Conservation (phyloP, 2,113 vertebrate genomes). For the Oryzias woworae region DNA sequence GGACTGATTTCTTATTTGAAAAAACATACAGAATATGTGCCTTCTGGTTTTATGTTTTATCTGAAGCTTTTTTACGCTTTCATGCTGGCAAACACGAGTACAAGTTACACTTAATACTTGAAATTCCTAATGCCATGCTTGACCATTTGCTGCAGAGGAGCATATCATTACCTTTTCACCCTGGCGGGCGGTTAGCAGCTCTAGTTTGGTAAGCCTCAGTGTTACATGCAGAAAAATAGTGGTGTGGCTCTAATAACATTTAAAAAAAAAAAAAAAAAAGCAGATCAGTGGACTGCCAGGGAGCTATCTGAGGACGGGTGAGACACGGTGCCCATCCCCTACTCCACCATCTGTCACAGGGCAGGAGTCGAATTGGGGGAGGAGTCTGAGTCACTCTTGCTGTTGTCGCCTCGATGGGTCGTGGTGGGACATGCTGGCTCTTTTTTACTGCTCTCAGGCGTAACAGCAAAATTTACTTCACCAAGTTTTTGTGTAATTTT, state of each 20-base stretch:
- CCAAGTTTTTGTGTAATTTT: slow-evolving; percentile 4
- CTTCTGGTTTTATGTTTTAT: slow-evolving; percentile 62
- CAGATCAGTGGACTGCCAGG: slow-evolving; percentile 70
- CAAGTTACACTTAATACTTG: slow-evolving; percentile 28
- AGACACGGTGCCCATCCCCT: slow-evolving; percentile 70
- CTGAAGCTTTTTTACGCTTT: slow-evolving; percentile 61
- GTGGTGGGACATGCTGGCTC: slow-evolving; percentile 50
- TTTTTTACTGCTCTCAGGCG: slow-evolving; percentile 50
- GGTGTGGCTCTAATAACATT: slow-evolving; percentile 59
- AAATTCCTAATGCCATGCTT: slow-evolving; percentile 33
- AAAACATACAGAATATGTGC: slow-evolving; percentile 56
- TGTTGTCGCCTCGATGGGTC: slow-evolving; percentile 64
- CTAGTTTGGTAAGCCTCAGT: slow-evolving; percentile 57
- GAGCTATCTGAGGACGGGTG: slow-evolving; percentile 58
- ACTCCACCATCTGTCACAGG: slow-evolving; percentile 76
- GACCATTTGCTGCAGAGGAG: slow-evolving; percentile 47
- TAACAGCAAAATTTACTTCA: slow-evolving; percentile 22
- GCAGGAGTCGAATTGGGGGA: slow-evolving; percentile 61
- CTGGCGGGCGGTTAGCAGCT: slow-evolving; percentile 58
- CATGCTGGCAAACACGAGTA: slow-evolving; percentile 37
- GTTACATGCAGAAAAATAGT: slow-evolving; percentile 63
- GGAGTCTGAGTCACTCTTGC: slow-evolving; percentile 57
- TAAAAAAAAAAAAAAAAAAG: slow-evolving; percentile 1
- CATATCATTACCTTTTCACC: slow-evolving; percentile 67
- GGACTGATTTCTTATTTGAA: slow-evolving; percentile 62